These are phyloP conservation scores for Aplocera efformata DNA, from an alignment of 2,888 invertebrate genomes.

Conservation along the genomic window DNA sequence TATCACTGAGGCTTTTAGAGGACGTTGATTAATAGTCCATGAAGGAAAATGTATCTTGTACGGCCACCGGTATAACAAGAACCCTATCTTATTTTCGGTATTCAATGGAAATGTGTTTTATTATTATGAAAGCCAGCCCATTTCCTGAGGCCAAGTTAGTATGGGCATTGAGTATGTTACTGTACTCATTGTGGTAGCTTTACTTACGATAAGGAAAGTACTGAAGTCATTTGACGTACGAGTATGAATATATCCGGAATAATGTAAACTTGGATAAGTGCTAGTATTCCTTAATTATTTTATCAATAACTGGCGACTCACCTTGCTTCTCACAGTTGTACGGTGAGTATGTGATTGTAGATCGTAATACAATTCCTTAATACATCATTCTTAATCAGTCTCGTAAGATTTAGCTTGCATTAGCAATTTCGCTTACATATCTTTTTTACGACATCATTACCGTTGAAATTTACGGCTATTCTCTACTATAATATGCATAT, in stretches of 20 bases:
- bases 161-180: conserved; percentile 31
- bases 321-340: too few species aligned
- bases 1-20: conserved; percentile 64
- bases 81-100: conserved; percentile 25
- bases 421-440: too few species aligned
- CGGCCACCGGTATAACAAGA: conserved; percentile 31
- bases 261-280: too few species aligned
- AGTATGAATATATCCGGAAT: background rate
- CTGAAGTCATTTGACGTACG: conserved; percentile 6
- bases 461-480: too few species aligned
- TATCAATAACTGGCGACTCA: too few species aligned
- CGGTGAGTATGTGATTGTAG: too few species aligned
- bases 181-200: conserved; percentile 23
- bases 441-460: too few species aligned
- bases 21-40: conserved; percentile 68
- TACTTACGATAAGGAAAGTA: conserved; percentile 15
- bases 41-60: conserved; percentile 56
- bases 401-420: too few species aligned
- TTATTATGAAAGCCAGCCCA: conserved; percentile 20
- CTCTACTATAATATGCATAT: too few species aligned
- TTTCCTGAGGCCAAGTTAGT: conserved; percentile 29
- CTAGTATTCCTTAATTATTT: too few species aligned
- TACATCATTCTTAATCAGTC: too few species aligned
- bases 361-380: too few species aligned
- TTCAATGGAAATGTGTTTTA: conserved; percentile 16